Evolutionary conservation across 2,888 invertebrate genomes (phyloP), one percentile per base, ranked within the genome.

Genomic region (Scaptodrosophila latifasciaeformis): DNA sequence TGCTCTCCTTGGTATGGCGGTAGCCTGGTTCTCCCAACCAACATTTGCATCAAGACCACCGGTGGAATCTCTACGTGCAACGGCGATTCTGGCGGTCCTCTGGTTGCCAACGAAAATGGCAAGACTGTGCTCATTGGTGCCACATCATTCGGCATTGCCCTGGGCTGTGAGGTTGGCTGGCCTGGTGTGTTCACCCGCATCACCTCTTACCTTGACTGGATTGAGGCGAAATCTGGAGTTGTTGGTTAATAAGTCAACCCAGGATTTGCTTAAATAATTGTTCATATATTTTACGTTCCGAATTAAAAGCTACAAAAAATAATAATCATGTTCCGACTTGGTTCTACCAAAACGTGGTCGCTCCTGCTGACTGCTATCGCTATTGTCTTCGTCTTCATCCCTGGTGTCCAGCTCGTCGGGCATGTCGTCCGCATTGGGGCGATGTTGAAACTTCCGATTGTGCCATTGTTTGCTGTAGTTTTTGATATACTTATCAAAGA

Each of bases 41-140:
- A 82, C 43, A 72, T 83, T 45, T 84, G 84, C 53, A 81, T 82
- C 24, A 75, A 71, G 54, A 82, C 81, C 34, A 74, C 59, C 30
- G 82, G 68, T 2, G 78, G 72, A 12, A 57, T 9, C 0, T 83
- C 83, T n/a, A 82, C 70, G 9, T 86, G 85, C 61, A 81, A 78
- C 62, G 84, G 86, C 9, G 85, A 85, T 47, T 85, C 85, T 37
- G 84, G 86, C 40, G 86, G 85, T 31, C 86, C 86, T 2, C 56
- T 86, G 53, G 70, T 83, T 0, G 35, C 72, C 10, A 54, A 39
- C 1, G 79, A n/a, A n/a, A n/a, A 81, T 47, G 62, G 62, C 5
- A 61, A 37, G 1, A 55, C 68, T 13, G 62, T 59, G 2, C 49
- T 85, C 21, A 72, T 86, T 54, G 86, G 85, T 2, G 71, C 71